Evolutionary conservation across 2,888 invertebrate genomes (phyloP).

Genomic region (Scaptomyza polygonia): DNA sequence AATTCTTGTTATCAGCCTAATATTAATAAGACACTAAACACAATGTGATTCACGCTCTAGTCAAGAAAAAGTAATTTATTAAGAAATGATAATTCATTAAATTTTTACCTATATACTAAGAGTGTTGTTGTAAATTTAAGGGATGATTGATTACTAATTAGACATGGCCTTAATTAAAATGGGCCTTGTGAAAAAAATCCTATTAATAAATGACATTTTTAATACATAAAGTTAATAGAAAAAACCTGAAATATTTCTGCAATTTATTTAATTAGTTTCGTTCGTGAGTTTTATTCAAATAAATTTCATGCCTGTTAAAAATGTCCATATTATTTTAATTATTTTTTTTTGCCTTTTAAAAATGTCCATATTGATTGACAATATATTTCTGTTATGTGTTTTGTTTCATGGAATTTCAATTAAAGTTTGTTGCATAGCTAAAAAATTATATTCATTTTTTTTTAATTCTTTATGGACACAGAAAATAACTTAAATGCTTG

Average conservation of each 20-base stretch:
- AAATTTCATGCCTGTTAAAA: neutral
- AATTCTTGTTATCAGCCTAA: constrained; percentile 14
- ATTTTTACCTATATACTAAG: neutral
- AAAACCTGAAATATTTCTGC: constrained; percentile 6
- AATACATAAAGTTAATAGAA: neutral
- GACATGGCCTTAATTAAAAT: neutral
- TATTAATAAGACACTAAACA: constrained; percentile 11
- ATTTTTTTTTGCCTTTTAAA: neutral
- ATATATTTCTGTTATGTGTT: neutral
- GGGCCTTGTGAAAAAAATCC: neutral
- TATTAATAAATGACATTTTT: neutral
- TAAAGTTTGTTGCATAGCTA: neutral
- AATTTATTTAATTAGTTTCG: constrained; percentile 1
- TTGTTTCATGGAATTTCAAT: neutral
- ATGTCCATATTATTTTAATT: too few relatives aligned
- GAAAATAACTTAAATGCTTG: too few relatives aligned
- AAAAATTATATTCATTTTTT: neutral
- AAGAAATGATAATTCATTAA: constrained; percentile 10
- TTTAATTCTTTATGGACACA: too few relatives aligned
- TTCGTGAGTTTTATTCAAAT: constrained; percentile 10
- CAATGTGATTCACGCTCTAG: constrained; percentile 4
- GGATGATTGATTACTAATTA: constrained; percentile 2
- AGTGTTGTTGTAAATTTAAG: too few relatives aligned
- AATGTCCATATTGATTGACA: neutral
- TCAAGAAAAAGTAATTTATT: constrained; percentile 12